A percentile compares a stretch with the other conserved stretches of the same genome.
phyloP scores from a whole-genome alignment of 1,140 invertebrate genomes.

The Lutraria rhynchaena region DNA sequence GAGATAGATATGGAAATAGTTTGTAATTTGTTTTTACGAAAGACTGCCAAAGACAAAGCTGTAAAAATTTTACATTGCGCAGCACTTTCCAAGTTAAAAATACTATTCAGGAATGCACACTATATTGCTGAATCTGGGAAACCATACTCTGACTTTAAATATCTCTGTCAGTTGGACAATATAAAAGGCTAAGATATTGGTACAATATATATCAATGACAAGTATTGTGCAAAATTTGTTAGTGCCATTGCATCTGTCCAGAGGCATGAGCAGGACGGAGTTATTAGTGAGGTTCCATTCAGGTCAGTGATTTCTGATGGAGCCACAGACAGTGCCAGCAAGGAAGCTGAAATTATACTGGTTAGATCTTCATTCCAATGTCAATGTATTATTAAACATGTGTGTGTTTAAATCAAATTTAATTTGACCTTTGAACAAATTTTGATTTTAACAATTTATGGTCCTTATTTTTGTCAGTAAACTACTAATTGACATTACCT shows the following conservation, averaged over 20 bases:
- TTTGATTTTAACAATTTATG: not conserved
- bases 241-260: not conserved
- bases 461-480: not conserved
- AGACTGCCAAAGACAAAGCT: too few relatives aligned
- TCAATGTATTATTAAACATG: not conserved
- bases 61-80: too few relatives aligned
- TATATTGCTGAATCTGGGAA: slow-evolving; percentile 6
- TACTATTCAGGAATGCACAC: too few relatives aligned
- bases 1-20: too few relatives aligned
- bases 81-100: too few relatives aligned
- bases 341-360: not conserved
- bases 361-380: not conserved
- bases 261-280: not conserved
- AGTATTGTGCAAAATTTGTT: too few relatives aligned
- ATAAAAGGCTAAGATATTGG: not conserved
- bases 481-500: too few relatives aligned
- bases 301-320: not conserved
- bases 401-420: not conserved
- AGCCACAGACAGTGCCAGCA: not conserved
- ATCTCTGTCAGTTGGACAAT: not conserved
- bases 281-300: not conserved
- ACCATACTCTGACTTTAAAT: not conserved
- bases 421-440: too few relatives aligned
- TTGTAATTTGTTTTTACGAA: too few relatives aligned
- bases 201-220: too few relatives aligned